Percentiles rank a stretch among this genome's conserved stretches.
These are phyloP conservation scores for Alectura lathami DNA, from an alignment of 2,113 vertebrate genomes.

Conservation along the genomic window DNA sequence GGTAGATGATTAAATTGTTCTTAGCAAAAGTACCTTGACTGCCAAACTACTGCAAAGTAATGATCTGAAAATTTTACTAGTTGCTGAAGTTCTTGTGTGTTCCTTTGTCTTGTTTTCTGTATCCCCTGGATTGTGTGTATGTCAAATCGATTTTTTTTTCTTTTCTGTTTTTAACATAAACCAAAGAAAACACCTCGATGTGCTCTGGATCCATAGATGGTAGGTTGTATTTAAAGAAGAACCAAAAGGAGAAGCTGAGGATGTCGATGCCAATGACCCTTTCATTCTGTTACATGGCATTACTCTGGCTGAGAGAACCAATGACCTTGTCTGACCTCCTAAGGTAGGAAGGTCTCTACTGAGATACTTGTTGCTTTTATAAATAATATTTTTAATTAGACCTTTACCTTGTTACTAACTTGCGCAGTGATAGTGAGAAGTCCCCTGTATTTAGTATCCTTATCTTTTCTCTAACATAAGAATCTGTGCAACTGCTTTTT, in stretches of 20 bases:
- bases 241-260: slow-evolving; percentile 51
- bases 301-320: slow-evolving; percentile 83
- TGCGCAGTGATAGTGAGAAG: neutral
- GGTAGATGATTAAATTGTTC: neutral
- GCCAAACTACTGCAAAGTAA: neutral
- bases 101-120: neutral
- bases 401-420: neutral
- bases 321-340: slow-evolving; percentile 79
- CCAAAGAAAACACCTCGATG: slow-evolving; percentile 44
- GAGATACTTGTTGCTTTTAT: neutral
- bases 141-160: neutral
- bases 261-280: slow-evolving; percentile 81
- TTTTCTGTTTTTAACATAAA: neutral
- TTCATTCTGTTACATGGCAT: slow-evolving; percentile 77
- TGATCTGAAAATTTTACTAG: neutral
- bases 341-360: slow-evolving; percentile 65
- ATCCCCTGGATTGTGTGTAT: neutral
- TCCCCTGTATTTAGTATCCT: neutral
- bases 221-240: slow-evolving; percentile 42
- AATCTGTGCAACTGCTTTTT: neutral
- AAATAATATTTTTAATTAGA: neutral
- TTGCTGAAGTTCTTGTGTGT: neutral
- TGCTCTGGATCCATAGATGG: slow-evolving; percentile 81
- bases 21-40: neutral
- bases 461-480: neutral